These are phyloP conservation scores for Drosophila gunungcola DNA, from an alignment of 1,140 invertebrate genomes.

Conservation along the genomic window DNA sequence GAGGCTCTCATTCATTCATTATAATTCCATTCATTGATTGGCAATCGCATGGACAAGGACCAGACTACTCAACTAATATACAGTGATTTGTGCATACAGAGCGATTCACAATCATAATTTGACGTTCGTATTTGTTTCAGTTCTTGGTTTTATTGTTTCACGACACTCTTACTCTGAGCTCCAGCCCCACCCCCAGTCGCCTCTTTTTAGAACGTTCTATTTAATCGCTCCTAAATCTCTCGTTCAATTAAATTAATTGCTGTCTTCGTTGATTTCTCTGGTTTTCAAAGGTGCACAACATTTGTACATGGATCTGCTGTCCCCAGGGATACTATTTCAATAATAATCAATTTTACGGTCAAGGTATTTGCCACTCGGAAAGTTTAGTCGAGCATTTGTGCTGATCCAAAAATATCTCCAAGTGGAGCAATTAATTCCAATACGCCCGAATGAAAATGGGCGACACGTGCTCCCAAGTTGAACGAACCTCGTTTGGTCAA, in stretches of 20 bases:
- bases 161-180: not conserved
- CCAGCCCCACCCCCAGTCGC: not conserved
- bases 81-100: conserved; percentile 3
- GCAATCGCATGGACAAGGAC: conserved; percentile 46
- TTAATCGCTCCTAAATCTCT: conserved; percentile 69
- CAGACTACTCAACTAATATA: conserved; percentile 5
- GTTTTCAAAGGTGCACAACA: conserved; percentile 36
- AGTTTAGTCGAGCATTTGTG: conserved; percentile 17
- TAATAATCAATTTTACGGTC: conserved; percentile 33
- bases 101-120: conserved; percentile 23
- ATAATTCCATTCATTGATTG: conserved; percentile 74
- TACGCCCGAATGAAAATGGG: not conserved
- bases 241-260: conserved; percentile 76
- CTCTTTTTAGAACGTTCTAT: conserved; percentile 12
- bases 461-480: conserved; percentile 29
- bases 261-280: conserved; percentile 44
- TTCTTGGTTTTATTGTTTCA: conserved; percentile 45
- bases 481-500: conserved; percentile 25
- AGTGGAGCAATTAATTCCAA: conserved; percentile 20
- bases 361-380: conserved; percentile 31
- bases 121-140: conserved; percentile 41
- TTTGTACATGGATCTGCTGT: conserved; percentile 7
- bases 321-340: conserved; percentile 33
- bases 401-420: conserved; percentile 23
- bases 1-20: conserved; percentile 50